Evolutionary conservation across 2,797 vertebrate genomes (phyloP), one percentile per base, ranked within the genome.

Genomic region (Synaphobranchus kaupii): DNA sequence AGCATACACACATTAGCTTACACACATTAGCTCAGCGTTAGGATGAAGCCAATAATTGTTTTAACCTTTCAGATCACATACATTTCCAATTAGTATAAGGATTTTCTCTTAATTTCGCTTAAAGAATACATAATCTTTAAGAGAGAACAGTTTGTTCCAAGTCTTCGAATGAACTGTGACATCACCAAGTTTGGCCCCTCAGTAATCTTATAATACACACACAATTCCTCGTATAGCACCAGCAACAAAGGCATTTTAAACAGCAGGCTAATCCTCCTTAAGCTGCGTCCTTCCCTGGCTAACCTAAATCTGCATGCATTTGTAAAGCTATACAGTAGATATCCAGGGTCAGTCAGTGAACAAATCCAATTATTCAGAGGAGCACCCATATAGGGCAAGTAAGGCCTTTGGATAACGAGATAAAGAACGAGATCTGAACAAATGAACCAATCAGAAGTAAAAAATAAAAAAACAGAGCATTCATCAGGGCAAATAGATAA

Each of bases 221-320:
- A 84, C 84, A 71, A 83, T 86, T 48, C 28, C 84, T 66, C 20
- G 73, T 48, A 39, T 22, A 31, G 13, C 85, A 5, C 22, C 52
- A 86, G 31, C 58, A 52, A 82, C 17, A 83, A 28, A 66, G 68
- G 85, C 84, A 68, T 73, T 86, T 89, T 84, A 86, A 73, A 84
- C 58, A 50, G 2, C 44, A 84, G 39, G 56, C 78, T 87, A 90
- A 86, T 87, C 88, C 88, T 48, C 88, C 71, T 52, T 84, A 73
- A 87, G 88, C 83, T 9, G 25, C 22, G 6, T 22, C 58, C 68
- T 58, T 60, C 10, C 48, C 25, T 4, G 39, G 28, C 31, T 34
- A 68, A 56, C 76, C 78, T 58, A 25, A 87, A 78, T 73, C 85
- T 78, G 84, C 85, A 58, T 85, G 34, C 84, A 86, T 63, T 76